These are phyloP conservation scores for Sebastes kiyomatsui DNA, from an alignment of 2,797 vertebrate genomes.

Conservation along the genomic window DNA sequence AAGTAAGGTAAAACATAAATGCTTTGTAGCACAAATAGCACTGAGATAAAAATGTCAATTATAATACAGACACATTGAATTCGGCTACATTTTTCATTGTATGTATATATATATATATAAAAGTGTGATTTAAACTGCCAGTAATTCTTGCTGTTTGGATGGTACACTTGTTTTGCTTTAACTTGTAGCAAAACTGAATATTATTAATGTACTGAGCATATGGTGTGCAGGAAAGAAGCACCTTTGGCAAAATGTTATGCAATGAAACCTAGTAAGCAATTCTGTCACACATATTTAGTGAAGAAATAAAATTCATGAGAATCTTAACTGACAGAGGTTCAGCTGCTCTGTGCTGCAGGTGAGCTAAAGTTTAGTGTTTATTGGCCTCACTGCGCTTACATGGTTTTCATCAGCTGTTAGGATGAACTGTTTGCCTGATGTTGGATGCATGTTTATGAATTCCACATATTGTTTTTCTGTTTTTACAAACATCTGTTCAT, in stretches of 20 bases:
- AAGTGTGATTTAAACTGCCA: neutral
- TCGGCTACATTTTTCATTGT: neutral
- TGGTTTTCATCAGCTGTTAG: slow-evolving; percentile 41
- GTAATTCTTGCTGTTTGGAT: neutral
- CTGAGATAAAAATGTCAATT: neutral
- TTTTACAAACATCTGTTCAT: slow-evolving; percentile 72
- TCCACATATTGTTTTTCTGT: slow-evolving; percentile 59
- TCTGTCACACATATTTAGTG: slow-evolving; percentile 29
- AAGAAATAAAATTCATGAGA: slow-evolving; percentile 38
- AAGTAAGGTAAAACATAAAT: neutral
- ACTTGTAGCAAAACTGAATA: neutral
- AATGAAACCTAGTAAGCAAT: slow-evolving; percentile 40
- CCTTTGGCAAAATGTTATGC: slow-evolving; percentile 12
- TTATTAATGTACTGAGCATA: neutral
- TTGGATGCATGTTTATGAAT: slow-evolving; percentile 70
- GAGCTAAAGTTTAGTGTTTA: slow-evolving; percentile 55
- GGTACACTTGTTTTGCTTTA: neutral
- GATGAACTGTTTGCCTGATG: slow-evolving; percentile 68
- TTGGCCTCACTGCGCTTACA: slow-evolving; percentile 14
- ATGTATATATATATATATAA: neutral
- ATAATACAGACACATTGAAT: neutral
- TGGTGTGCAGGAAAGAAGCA: neutral
- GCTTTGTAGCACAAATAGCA: neutral
- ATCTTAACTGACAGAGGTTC: slow-evolving; percentile 45
- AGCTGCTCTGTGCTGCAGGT: slow-evolving; percentile 47